Conservation (phyloP, 2,797 vertebrate species). For the Pagetopsis macropterus region DNA sequence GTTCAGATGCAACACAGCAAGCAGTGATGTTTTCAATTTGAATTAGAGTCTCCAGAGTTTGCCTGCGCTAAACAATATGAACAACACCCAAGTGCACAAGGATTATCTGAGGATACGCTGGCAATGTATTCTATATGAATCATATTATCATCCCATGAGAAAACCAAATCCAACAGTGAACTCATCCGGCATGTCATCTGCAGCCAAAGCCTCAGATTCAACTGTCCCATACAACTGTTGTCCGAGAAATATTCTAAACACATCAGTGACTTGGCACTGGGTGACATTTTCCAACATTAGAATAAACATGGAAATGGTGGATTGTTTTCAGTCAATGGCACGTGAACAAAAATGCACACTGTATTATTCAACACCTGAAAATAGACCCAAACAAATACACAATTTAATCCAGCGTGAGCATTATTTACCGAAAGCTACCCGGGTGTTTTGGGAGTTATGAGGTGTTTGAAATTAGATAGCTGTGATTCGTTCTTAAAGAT, state of each 20-base stretch:
- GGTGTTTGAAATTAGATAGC: background rate
- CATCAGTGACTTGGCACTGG: background rate
- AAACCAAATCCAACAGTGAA: slow-evolving; percentile 1
- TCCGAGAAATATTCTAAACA: background rate
- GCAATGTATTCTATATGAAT: slow-evolving; percentile 15
- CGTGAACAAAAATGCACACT: background rate
- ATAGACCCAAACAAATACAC: background rate
- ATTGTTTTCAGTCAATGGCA: background rate
- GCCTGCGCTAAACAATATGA: slow-evolving; percentile 12
- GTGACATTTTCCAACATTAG: background rate
- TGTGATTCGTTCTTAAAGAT: background rate
- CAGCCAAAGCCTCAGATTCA: background rate
- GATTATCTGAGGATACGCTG: background rate
- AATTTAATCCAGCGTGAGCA: slow-evolving; percentile 7
- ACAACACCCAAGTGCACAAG: slow-evolving; percentile 1
- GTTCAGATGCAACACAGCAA: slow-evolving; percentile 23
- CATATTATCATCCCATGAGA: slow-evolving; percentile 6
- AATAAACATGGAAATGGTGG: background rate
- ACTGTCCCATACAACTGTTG: background rate
- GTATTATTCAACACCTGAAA: background rate
- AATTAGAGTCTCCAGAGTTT: slow-evolving; percentile 13
- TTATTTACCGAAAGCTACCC: background rate
- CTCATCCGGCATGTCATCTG: background rate
- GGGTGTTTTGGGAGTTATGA: background rate
- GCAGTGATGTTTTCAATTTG: slow-evolving; percentile 31